A percentile compares a stretch with the other conserved stretches of the same genome.
Conservation (phyloP, 2,113 vertebrate genomes). For the Nipponia nippon region DNA sequence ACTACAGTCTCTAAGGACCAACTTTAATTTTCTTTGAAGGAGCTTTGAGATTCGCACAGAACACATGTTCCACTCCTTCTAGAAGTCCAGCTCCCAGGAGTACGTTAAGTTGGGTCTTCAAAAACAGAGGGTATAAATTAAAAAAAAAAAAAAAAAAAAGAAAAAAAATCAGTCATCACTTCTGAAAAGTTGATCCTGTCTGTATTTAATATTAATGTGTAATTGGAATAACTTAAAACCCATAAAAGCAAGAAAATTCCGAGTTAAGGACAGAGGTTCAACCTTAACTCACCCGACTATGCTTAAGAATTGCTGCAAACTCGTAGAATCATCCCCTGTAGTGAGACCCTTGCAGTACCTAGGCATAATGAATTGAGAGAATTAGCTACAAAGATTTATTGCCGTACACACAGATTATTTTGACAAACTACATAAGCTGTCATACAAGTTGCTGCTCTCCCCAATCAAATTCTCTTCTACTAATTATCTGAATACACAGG, state of each 20-base stretch:
- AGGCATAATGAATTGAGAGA: conserved; percentile 70
- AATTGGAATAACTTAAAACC: conserved; percentile 62
- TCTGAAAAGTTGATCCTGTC: background rate
- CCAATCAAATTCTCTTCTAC: background rate
- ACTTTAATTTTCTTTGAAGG: background rate
- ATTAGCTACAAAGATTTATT: conserved; percentile 65
- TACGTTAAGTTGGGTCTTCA: background rate
- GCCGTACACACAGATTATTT: conserved; percentile 28
- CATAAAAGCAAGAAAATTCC: conserved; percentile 67
- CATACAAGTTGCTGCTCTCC: background rate
- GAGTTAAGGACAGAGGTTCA: conserved; percentile 72
- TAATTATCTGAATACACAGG: background rate
- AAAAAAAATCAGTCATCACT: background rate
- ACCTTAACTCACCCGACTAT: conserved; percentile 74
- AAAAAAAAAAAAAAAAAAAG: background rate
- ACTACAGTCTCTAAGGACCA: background rate
- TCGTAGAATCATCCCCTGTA: conserved; percentile 68
- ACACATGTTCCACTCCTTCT: background rate
- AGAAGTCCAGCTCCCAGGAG: background rate
- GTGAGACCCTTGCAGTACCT: conserved; percentile 72
- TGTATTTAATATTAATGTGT: background rate
- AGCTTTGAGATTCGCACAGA: background rate
- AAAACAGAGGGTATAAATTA: background rate
- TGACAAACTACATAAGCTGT: conserved; percentile 16
- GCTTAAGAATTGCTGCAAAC: conserved; percentile 73